Base-by-base conservation (phyloP, 2,113 vertebrate species). In the Abramis brama region DNA sequence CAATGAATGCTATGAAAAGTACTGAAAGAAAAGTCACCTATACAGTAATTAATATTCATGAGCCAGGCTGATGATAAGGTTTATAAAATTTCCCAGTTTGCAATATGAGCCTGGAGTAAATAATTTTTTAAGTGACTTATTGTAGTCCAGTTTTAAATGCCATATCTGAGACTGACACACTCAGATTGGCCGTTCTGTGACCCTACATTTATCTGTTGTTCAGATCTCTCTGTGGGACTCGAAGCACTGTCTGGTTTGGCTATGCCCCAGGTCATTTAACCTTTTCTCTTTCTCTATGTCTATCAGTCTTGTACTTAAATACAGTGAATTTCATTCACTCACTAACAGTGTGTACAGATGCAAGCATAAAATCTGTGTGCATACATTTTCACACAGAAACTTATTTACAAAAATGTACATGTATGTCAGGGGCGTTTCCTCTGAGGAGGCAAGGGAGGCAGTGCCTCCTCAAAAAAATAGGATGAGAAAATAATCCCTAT, bases 221-320 rank as follows among this genome's bases (percentile, higher is more conserved):
- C 36, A 79, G 59, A 68, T 79, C 52, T 71, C 36, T 25, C 23
- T 81, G 15, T 47, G 76, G 52, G 19, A 36, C 19, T 21, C 5
- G 13, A 6, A 30, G 17, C 68, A 50, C 60, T 71, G 45, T 82
- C 80, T 71, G 64, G 27, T 50, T 82, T 68, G 79, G 60, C 60
- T 50, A 66, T 81, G 60, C 60, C 25, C 25, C 60, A 30, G 60
- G 60, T 81, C n/a, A n/a, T 52, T 70, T 70, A 70, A 82, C 80
- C 25, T n/a, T 33, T 71, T 52, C 45, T 6, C 21, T 43, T n/a
- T 60, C 33, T 60, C 9, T 60, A 59, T 80, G 12, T 62, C 4
- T 25, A 13, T 39, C 33, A 39, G 33, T 79, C 55, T 45, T 23
- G 59, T 59, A 21, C 23, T 77, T 36, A n/a, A 36, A 59, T 10